Percentiles rank a stretch among this genome's conserved stretches.
phyloP scores from a whole-genome alignment of 2,797 vertebrate genomes.

The Adrianichthys oophorus region DNA sequence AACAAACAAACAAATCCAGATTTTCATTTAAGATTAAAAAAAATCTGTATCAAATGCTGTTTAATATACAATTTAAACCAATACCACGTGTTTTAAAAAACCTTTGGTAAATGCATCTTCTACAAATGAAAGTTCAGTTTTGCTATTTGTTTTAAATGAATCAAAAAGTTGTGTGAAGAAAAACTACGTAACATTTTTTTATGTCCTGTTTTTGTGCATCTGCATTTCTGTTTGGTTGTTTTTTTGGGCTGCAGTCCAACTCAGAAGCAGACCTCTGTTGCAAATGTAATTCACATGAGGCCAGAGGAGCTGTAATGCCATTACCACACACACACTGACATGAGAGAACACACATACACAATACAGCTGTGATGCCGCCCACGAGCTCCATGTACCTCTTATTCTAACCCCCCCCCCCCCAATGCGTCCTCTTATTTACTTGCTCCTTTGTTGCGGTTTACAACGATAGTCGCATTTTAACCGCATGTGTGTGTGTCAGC shows the following conservation, averaged over 20 bases:
- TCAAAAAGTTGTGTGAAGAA: slow-evolving; percentile 17
- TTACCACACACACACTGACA: slow-evolving; percentile 58
- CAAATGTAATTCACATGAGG: slow-evolving; percentile 73
- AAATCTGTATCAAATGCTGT: too few species aligned
- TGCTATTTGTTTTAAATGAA: slow-evolving; percentile 20
- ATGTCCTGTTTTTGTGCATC: slow-evolving; percentile 18
- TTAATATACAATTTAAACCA: too few species aligned
- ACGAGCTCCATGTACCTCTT: slow-evolving; percentile 33
- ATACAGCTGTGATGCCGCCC: slow-evolving; percentile 59
- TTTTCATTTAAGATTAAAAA: too few species aligned
- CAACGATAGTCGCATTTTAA: slow-evolving; percentile 24
- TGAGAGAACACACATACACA: slow-evolving; percentile 11
- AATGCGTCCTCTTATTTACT: slow-evolving; percentile 27
- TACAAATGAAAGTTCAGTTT: slow-evolving; percentile 2
- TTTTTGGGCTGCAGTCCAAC: slow-evolving; percentile 53
- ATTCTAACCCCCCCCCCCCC: slow-evolving; percentile 18
- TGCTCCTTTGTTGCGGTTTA: slow-evolving; percentile 22
- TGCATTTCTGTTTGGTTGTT: slow-evolving; percentile 12
- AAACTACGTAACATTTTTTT: slow-evolving; percentile 30
- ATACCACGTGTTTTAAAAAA: too few species aligned
- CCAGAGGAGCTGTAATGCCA: slow-evolving; percentile 67
- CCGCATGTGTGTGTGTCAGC: slow-evolving; percentile 6
- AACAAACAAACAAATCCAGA: too few species aligned
- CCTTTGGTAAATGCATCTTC: too few species aligned
- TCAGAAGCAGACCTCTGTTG: slow-evolving; percentile 70